Evolutionary conservation across 1,140 invertebrate species (phyloP).

Genomic region (Physella acuta): DNA sequence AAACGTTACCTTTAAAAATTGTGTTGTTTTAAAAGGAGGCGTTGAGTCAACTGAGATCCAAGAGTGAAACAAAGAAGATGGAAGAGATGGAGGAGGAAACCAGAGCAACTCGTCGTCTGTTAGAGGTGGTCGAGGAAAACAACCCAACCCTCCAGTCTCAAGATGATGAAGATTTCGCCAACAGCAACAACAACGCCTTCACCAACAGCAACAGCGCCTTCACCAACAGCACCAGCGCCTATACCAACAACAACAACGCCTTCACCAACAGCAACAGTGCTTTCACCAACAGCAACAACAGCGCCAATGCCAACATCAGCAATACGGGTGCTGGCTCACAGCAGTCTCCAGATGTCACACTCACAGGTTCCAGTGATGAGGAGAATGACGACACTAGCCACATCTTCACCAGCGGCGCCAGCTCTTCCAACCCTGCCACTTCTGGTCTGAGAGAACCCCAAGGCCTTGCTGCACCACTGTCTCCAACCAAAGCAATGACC

Average conservation of each 20-base stretch:
- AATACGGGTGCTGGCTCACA: background rate
- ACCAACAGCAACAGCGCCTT: background rate
- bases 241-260: background rate
- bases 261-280: background rate
- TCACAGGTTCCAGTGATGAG: slow-evolving; percentile 24
- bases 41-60: background rate
- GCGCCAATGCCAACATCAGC: background rate
- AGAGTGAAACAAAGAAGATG: background rate
- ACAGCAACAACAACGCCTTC: too few species aligned
- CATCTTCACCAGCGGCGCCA: too few species aligned
- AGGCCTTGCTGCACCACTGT: background rate
- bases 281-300: slow-evolving; percentile 2
- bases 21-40: background rate
- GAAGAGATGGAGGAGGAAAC: too few species aligned
- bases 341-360: slow-evolving; percentile 6
- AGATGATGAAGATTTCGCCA: too few species aligned
- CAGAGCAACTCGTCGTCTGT: too few species aligned
- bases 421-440: too few species aligned
- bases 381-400: slow-evolving; percentile 33
- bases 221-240: background rate
- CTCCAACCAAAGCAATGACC: slow-evolving; percentile 22
- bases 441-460: too few species aligned
- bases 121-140: too few species aligned
- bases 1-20: too few species aligned
- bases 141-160: too few species aligned